Base-by-base conservation (phyloP, 2,113 vertebrate species). In the Condylura cristata region DNA sequence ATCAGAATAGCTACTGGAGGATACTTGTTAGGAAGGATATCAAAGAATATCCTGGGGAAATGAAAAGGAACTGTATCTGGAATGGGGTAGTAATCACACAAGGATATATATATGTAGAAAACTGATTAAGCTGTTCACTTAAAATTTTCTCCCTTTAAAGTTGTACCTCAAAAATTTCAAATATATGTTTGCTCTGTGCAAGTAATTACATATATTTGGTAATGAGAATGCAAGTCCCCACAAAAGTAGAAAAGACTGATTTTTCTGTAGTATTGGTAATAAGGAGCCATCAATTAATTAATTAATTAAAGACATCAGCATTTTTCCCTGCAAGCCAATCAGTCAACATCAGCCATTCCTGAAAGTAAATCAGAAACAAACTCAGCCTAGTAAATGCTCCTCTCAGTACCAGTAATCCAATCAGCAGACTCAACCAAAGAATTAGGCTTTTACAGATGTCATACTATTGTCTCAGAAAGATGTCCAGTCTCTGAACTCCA, bases 61-160 rank as follows among this genome's bases (percentile, higher is more conserved):
- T 63, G 11, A 78, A 65, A 85, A 85, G 11, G 20, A 82, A 37
- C 28, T 60, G 2, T 13, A 46, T 61, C 41, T 68, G 72, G 30
- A 89, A 66, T 4, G 48, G 46, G 44, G n/a, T 41, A 22, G 30
- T 44, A 68, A 17, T 34, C 44, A 87, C 2, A 48, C 32, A 63
- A 28, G 22, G 48, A 60, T 28, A 78, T 24, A 75, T 2, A 88
- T 24, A 86, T 10, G 3, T 3, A 61, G 39, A 83, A 61, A 48
- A 71, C 37, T 78, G 14, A 32, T 30, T 65, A 26, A 46, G 16
- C 20, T 80, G 32, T 34, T 32, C 46, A 41, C 37, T 80, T 79
- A 79, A 84, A 26, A 71, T 81, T 87, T 82, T 39, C 48, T 76
- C 24, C 34, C 70, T 56, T 91, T 82, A 82, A 83, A 83, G 32